Conservation (phyloP, 2,888 invertebrate species). For the Phaonia tiefii region DNA sequence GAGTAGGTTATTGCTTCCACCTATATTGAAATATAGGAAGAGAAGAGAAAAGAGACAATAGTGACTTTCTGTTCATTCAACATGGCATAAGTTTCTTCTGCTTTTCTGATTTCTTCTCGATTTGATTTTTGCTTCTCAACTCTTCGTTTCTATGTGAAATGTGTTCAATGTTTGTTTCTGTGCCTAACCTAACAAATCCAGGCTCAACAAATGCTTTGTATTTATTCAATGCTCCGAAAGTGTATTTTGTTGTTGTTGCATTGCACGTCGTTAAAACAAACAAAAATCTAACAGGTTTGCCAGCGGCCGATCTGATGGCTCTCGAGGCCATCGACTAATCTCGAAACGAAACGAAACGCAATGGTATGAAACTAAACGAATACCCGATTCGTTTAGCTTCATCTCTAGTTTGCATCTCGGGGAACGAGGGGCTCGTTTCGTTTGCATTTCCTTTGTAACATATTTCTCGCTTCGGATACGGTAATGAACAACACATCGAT, state of each 20-base stretch:
- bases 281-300: conserved; percentile 48
- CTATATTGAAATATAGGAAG: conserved; percentile 80
- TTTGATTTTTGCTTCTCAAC: conserved; percentile 57
- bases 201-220: conserved; percentile 75
- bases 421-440: conserved; percentile 50
- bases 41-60: conserved; percentile 82
- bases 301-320: conserved; percentile 7
- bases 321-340: background rate
- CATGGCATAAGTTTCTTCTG: conserved; percentile 69
- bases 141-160: conserved; percentile 39
- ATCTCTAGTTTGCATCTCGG: conserved; percentile 49
- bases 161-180: conserved; percentile 62
- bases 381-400: conserved; percentile 46
- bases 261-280: conserved; percentile 26
- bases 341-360: no score
- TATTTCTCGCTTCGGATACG: conserved; percentile 20
- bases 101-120: conserved; percentile 62
- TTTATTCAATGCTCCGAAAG: conserved; percentile 29
- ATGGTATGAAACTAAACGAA: conserved; percentile 32
- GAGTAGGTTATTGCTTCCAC: conserved; percentile 80
- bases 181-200: conserved; percentile 78
- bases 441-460: conserved; percentile 19
- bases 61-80: conserved; percentile 80
- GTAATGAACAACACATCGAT: conserved; percentile 64
- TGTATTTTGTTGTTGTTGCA: background rate